A percentile compares a stretch with the other conserved stretches of the same genome.
Conservation (phyloP, 1,140 invertebrate species). For the Macrocentrus cingulum region DNA sequence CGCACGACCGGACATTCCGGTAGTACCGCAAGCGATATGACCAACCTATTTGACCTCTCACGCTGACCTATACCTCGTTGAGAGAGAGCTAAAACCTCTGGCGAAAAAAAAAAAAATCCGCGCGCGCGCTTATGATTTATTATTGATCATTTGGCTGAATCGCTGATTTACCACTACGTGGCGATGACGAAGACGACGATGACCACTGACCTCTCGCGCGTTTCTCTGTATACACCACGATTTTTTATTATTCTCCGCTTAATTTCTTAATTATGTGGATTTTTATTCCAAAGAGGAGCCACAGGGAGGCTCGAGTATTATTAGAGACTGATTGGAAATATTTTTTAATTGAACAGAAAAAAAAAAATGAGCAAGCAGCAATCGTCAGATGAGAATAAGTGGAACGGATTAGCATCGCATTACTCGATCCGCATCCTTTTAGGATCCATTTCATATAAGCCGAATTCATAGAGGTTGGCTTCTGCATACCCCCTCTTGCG, state of each 20-base stretch:
- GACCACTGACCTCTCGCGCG: background rate
- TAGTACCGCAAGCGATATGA: constrained; percentile 11
- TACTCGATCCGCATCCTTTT: constrained; percentile 27
- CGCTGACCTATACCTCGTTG: background rate
- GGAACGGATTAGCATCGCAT: constrained; percentile 42
- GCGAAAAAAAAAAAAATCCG: background rate
- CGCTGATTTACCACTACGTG: background rate
- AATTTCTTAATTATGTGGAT: background rate
- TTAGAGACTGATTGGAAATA: too few relatives aligned
- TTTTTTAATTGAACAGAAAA: too few relatives aligned
- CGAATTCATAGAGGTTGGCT: constrained; percentile 52
- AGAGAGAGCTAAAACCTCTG: background rate
- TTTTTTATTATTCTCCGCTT: background rate
- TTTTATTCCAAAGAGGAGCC: background rate
- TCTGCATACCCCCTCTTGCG: background rate
- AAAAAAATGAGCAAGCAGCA: too few relatives aligned
- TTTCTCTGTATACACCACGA: background rate
- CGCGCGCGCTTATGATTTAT: background rate
- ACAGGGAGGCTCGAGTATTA: too few relatives aligned
- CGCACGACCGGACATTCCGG: constrained; percentile 2
- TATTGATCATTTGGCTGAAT: background rate
- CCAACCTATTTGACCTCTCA: background rate
- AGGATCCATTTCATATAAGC: constrained; percentile 57
- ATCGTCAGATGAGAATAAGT: too few relatives aligned
- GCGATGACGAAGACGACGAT: background rate